Evolutionary conservation across 2,888 invertebrate genomes (phyloP).

Genomic region (Mythimna lalbum): DNA sequence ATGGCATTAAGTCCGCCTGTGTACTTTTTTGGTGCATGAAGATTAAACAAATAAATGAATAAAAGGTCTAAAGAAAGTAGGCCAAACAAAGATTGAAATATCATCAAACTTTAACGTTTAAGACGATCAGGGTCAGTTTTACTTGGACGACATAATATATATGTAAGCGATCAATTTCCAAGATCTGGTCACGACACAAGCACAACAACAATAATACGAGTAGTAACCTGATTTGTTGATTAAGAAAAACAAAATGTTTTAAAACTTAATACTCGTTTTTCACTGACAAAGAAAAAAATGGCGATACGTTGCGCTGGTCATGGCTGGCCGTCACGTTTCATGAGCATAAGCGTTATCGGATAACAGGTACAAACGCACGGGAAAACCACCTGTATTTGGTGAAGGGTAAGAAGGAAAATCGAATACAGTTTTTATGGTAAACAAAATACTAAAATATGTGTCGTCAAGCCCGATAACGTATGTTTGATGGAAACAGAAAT

Average conservation of each 20-base stretch:
- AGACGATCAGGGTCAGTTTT: too few relatives aligned
- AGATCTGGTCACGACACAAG: too few relatives aligned
- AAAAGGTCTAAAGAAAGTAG: too few relatives aligned
- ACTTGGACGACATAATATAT: too few relatives aligned
- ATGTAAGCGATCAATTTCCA: too few relatives aligned
- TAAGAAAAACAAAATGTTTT: constrained; percentile 13
- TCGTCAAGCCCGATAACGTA: constrained; percentile 55
- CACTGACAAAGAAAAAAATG: constrained; percentile 51
- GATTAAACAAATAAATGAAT: too few relatives aligned
- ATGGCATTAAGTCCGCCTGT: too few relatives aligned
- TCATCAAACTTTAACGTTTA: too few relatives aligned
- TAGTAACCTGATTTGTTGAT: constrained; percentile 40
- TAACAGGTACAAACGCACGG: constrained; percentile 3
- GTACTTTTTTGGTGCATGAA: too few relatives aligned
- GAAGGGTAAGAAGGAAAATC: neutral
- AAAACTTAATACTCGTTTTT: constrained; percentile 50
- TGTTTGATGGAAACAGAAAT: constrained; percentile 57
- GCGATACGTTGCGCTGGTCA: constrained; percentile 63
- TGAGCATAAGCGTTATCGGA: constrained; percentile 48
- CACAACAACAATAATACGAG: neutral
- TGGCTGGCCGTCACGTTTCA: constrained; percentile 54
- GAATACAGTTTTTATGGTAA: constrained; percentile 26
- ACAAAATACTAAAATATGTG: constrained; percentile 61
- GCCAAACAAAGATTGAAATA: too few relatives aligned
- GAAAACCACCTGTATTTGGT: constrained; percentile 23